Evolutionary conservation across 2,113 vertebrate genomes (phyloP), one percentile per base, ranked within the genome.

Genomic region (Gobius niger): DNA sequence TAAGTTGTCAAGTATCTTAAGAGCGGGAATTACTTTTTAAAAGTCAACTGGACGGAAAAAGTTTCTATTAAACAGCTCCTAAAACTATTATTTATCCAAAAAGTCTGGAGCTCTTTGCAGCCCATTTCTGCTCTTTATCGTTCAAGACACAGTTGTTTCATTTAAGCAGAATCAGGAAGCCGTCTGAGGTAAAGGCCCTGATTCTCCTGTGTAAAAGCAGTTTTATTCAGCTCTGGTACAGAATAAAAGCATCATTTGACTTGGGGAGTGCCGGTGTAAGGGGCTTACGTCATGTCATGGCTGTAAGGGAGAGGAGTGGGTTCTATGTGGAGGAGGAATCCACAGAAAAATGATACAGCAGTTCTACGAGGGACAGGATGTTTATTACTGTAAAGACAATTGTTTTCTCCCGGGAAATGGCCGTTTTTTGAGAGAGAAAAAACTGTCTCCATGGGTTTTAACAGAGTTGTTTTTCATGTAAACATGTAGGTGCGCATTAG

Each of bases 181-280:
- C 85, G 85, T 84, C 81, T 84, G 61, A 70, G 68, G 72, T 68
- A 74, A 78, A 84, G 81, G 84, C 75, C 60, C 13, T 72, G 87
- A 77, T 75, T 82, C 68, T 61, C 46, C 71, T 46, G 9, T 71
- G 54, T 61, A 74, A 82, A 85, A 75, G 54, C 63, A 7, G 70
- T 78, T 73, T 71, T 72, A 65, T 73, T 77, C 67, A 53, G 46
- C 57, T 44, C 13, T 89, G 86, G 87, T 81, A 84, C 73, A 62
- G 65, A 19, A 88, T 87, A 52, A 91, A 91, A 91, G 86, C 64
- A 77, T 59, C 47, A 9, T n/a, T 80, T 73, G 85, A 87, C 71
- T 67, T 77, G 83, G 88, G 85, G 81, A 84, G 77, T 77, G 24
- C 24, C 24, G 74, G 76, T 82, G 84, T 84, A 52, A 52, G n/a